These are phyloP conservation scores for Schrankia costaestrigalis DNA, from an alignment of 2,888 invertebrate genomes.

Conservation along the genomic window DNA sequence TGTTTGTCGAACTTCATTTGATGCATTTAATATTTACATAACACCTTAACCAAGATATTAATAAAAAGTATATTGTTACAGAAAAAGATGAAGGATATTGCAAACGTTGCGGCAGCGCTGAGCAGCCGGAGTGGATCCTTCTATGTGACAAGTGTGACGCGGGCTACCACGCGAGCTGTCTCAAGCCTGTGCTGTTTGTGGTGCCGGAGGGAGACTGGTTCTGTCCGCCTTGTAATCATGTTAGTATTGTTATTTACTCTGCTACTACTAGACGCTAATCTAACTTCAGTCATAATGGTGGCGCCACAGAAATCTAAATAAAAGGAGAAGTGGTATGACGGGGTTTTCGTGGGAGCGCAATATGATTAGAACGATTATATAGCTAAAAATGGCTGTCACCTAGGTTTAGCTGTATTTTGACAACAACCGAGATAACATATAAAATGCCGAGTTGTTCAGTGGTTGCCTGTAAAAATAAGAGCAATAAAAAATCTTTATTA, in stretches of 20 bases:
- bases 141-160: slow-evolving; percentile 97
- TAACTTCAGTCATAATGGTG: background rate
- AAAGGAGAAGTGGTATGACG: background rate
- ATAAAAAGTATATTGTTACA: background rate
- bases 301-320: too few species aligned
- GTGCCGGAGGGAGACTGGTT: slow-evolving; percentile 99
- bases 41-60: background rate
- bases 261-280: background rate
- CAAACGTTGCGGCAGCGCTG: slow-evolving; percentile 92
- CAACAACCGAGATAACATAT: too few species aligned
- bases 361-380: too few species aligned
- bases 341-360: too few species aligned
- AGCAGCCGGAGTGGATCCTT: slow-evolving; percentile 98
- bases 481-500: too few species aligned
- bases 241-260: slow-evolving; percentile 62
- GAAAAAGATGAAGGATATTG: slow-evolving; percentile 85
- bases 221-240: slow-evolving; percentile 98
- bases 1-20: too few species aligned
- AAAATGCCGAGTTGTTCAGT: too few species aligned
- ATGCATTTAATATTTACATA: background rate
- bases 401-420: too few species aligned
- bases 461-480: too few species aligned
- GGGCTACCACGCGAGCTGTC: slow-evolving; percentile 98
- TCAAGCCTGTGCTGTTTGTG: slow-evolving; percentile 94
- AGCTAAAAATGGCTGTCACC: too few species aligned